These are phyloP conservation scores for Drosophila saltans DNA, from an alignment of 1,140 invertebrate genomes.

Conservation along the genomic window DNA sequence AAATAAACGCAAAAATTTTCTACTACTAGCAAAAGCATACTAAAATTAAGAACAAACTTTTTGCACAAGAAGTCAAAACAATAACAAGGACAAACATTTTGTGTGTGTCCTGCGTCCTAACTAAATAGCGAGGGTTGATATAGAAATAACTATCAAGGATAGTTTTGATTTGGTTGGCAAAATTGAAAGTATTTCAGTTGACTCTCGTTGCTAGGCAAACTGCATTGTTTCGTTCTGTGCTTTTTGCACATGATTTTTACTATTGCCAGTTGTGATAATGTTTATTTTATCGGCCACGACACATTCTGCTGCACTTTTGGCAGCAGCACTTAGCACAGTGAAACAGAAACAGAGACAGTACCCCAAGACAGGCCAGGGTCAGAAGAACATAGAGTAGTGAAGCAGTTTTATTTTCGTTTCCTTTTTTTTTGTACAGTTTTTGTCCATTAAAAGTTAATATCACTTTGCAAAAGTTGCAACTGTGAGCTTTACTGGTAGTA, in stretches of 20 bases:
- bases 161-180: too few species aligned
- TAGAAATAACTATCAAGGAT: too few species aligned
- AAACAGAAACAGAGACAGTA: slow-evolving; percentile 36
- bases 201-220: slow-evolving; percentile 43
- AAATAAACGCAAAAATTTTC: slow-evolving; percentile 68
- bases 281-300: slow-evolving; percentile 81
- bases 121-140: slow-evolving; percentile 33
- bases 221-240: slow-evolving; percentile 53
- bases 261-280: slow-evolving; percentile 81
- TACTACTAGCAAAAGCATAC: slow-evolving; percentile 24
- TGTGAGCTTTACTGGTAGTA: slow-evolving; percentile 35
- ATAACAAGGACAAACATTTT: slow-evolving; percentile 74
- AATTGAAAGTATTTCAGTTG: slow-evolving; percentile 28
- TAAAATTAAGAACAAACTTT: slow-evolving; percentile 75
- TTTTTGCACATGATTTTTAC: slow-evolving; percentile 78
- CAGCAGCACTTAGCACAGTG: slow-evolving; percentile 71
- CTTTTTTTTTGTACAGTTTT: slow-evolving; percentile 61
- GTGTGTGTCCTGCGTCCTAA: slow-evolving; percentile 18
- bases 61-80: slow-evolving; percentile 77
- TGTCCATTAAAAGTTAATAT: slow-evolving; percentile 82
- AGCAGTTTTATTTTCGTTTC: slow-evolving; percentile 39
- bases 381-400: slow-evolving; percentile 50
- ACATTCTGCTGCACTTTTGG: slow-evolving; percentile 81
- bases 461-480: slow-evolving; percentile 71
- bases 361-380: slow-evolving; percentile 50